Conservation (phyloP, 1,140 invertebrate species). For the Vanessa atalanta region DNA sequence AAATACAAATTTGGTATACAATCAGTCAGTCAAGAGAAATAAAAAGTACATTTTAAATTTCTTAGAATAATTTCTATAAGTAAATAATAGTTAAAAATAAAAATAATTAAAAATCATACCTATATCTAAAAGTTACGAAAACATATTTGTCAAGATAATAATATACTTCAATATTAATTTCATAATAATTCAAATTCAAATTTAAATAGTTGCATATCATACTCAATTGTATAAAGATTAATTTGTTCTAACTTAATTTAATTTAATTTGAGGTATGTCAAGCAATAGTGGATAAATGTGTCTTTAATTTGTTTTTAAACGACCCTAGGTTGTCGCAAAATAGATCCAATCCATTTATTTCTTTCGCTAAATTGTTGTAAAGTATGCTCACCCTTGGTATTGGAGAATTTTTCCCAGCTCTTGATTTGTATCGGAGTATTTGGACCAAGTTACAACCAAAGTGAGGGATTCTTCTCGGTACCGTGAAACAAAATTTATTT, state of each 20-base stretch:
- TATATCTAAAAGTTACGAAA: too few relatives aligned
- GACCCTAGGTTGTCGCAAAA: conserved; percentile 12
- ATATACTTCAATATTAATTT: conserved; percentile 14
- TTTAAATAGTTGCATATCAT: conserved; percentile 15
- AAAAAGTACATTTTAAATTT: conserved; percentile 1
- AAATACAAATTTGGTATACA: too few relatives aligned
- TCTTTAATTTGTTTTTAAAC: conserved; percentile 13
- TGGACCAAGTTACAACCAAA: conserved; percentile 13
- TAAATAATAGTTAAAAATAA: conserved; percentile 11
- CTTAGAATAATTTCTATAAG: neutral
- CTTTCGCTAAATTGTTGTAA: conserved; percentile 11
- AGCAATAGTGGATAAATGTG: conserved; percentile 5
- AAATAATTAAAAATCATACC: neutral
- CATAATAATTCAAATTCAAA: conserved; percentile 8
- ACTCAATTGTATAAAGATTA: conserved; percentile 14
- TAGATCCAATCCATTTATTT: conserved; percentile 16
- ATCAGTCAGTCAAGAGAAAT: neutral
- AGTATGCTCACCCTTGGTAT: conserved; percentile 16
- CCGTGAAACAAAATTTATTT: conserved; percentile 12
- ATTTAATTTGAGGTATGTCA: conserved; percentile 8
- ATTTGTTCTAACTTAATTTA: conserved; percentile 14
- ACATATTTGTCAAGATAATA: conserved; percentile 16
- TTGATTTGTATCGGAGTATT: conserved; percentile 11
- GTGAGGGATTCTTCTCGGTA: conserved; percentile 10
- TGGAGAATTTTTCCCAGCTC: conserved; percentile 12